These are phyloP conservation scores for Trilocha varians DNA, from an alignment of 2,888 invertebrate genomes.

Conservation along the genomic window DNA sequence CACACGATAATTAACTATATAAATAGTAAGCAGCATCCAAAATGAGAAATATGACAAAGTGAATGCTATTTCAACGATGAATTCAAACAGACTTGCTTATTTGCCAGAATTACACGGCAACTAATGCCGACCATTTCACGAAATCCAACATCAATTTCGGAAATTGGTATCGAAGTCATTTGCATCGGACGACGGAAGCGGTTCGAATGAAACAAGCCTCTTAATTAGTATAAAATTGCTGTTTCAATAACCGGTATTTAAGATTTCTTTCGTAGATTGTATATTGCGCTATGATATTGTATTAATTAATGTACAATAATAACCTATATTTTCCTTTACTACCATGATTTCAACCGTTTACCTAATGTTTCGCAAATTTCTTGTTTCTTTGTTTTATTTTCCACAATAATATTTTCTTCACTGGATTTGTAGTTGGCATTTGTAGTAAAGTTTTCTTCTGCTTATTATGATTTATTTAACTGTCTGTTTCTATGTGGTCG, in stretches of 20 bases:
- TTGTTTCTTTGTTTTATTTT: no score
- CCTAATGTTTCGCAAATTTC: no score
- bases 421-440: no score
- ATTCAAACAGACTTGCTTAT: constrained; percentile 18
- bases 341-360: no score
- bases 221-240: neutral
- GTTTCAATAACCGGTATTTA: neutral
- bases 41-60: neutral
- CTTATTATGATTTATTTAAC: no score
- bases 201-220: neutral
- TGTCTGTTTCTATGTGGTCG: no score
- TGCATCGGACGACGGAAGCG: constrained; percentile 16
- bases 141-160: constrained; percentile 34
- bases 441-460: no score
- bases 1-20: neutral
- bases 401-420: no score
- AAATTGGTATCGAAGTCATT: constrained; percentile 41
- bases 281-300: neutral
- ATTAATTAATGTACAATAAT: no score
- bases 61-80: neutral
- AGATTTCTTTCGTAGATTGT: neutral
- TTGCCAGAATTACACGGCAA: constrained; percentile 27
- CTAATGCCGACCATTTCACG: constrained; percentile 31
- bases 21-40: neutral
- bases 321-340: no score